Percentiles rank a stretch among this genome's conserved stretches.
Conservation (phyloP, 2,797 vertebrate species). For the Melanotaenia trifasciata region DNA sequence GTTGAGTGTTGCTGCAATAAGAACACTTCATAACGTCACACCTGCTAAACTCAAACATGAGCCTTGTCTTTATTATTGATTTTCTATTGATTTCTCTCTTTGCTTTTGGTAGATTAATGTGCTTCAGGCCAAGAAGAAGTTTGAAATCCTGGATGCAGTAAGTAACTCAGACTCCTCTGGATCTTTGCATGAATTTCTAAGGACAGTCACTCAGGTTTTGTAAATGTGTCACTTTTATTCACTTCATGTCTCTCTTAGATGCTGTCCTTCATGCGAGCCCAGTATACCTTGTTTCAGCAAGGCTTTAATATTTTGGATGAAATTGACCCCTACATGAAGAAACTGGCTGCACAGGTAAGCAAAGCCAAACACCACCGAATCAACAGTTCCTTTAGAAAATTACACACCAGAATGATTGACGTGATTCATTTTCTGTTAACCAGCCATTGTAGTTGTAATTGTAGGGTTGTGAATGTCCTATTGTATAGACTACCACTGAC, state of each 20-base stretch:
- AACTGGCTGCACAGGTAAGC: slow-evolving; percentile 91
- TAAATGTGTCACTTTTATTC: not conserved
- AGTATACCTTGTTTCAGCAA: slow-evolving; percentile 95
- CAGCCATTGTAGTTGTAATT: not conserved
- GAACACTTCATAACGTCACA: not conserved
- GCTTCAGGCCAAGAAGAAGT: slow-evolving; percentile 98
- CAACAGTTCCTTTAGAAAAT: not conserved
- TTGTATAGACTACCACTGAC: slow-evolving; percentile 4
- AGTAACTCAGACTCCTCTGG: slow-evolving; percentile 62
- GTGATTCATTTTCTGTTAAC: not conserved
- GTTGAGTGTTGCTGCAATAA: not conserved
- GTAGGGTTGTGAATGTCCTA: not conserved
- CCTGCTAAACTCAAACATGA: not conserved
- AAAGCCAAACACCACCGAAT: not conserved
- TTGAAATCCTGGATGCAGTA: slow-evolving; percentile 97
- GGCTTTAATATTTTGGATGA: slow-evolving; percentile 93
- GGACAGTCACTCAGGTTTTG: not conserved
- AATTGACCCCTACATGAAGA: slow-evolving; percentile 98
- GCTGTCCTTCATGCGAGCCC: slow-evolving; percentile 98
- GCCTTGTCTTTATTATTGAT: not conserved
- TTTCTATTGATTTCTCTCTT: not conserved
- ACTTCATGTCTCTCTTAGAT: slow-evolving; percentile 82
- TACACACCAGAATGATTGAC: not conserved
- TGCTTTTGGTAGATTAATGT: slow-evolving; percentile 90
- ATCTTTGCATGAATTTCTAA: not conserved